Evolutionary conservation across 1,140 invertebrate genomes (phyloP), one percentile per base, ranked within the genome.

Genomic region (Acromyrmex heyeri): DNA sequence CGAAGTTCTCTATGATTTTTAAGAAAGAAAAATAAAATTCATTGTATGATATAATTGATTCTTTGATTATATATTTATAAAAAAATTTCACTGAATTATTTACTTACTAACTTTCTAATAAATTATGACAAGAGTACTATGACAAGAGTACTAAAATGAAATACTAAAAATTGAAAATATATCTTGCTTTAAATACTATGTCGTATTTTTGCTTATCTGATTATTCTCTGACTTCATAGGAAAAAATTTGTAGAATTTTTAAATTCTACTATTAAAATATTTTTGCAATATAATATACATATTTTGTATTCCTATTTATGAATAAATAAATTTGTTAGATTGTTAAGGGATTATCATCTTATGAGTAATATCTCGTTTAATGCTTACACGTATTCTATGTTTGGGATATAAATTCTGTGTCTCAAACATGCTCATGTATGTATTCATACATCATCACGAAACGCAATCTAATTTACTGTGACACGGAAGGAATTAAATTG

Each of bases 401-500:
- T 73, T n/a, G n/a, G 5, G 8, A 69, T 61, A 30, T 48, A 61
- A 72, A 48, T 61, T 75, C 24, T 48, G 8, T 3, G 3, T 73
- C 38, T 83, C 44, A 48, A 73, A 70, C 6, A 7, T 24, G 34
- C 16, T 69, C 6, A 38, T 34, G 27, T n/a, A 44, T 6, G 30
- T 70, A 75, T 34, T 2, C 14, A 48, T 57, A 12, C 8, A 30
- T 62, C 38, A 27, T 59, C 18, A 14, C 21, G 5, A 59, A 48
- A 21, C 27, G 55, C 79, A 34, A 62, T 57, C 14, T 21, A 44
- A 12, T 61, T n/a, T n/a, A 30, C n/a, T 48, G 21, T 21, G 34
- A 65, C 24, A 44, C 27, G 24, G 4, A 55, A 30, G 18, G 27
- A 21, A 83, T 73, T 59, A 83, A 83, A 82, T 61, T 82, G 38